A percentile compares a stretch with the other conserved stretches of the same genome.
These are phyloP conservation scores for Belonocnema kinseyi DNA, from an alignment of 1,140 invertebrate genomes.

Conservation along the genomic window DNA sequence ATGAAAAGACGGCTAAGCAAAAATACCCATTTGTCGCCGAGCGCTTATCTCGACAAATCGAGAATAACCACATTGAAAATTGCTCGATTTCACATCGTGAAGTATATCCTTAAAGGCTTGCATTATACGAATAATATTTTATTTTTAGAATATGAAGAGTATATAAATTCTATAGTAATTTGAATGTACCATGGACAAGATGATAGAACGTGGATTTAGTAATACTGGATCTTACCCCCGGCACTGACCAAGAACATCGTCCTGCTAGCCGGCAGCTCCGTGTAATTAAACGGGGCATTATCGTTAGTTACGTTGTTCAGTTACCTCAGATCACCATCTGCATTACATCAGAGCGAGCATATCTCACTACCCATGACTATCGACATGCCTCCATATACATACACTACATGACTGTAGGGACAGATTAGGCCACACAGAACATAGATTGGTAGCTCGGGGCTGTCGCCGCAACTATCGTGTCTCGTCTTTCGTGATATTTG, in stretches of 20 bases:
- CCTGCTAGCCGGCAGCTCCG: constrained; percentile 44
- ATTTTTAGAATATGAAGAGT: not conserved
- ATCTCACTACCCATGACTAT: constrained; percentile 46
- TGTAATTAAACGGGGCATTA: constrained; percentile 59
- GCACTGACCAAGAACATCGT: constrained; percentile 47
- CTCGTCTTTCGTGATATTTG: not conserved
- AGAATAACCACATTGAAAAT: too few relatives aligned
- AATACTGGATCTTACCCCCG: constrained; percentile 47
- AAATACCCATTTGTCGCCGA: too few relatives aligned
- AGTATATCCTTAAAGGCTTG: not conserved
- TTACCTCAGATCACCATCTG: constrained; percentile 55
- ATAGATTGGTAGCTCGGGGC: constrained; percentile 10
- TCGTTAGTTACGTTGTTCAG: constrained; percentile 56
- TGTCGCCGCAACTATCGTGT: not conserved
- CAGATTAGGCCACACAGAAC: not conserved
- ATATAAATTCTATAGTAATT: constrained; percentile 41
- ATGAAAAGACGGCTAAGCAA: too few relatives aligned
- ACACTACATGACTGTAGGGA: not conserved
- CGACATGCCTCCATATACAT: not conserved
- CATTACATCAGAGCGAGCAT: constrained; percentile 52
- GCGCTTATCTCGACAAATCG: too few relatives aligned
- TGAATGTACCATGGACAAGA: constrained; percentile 51
- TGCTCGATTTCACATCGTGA: too few relatives aligned
- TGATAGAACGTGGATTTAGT: constrained; percentile 50
- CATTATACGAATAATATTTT: not conserved